phyloP scores from a whole-genome alignment of 1,140 invertebrate genomes.

The Asbolus verrucosus region DNA sequence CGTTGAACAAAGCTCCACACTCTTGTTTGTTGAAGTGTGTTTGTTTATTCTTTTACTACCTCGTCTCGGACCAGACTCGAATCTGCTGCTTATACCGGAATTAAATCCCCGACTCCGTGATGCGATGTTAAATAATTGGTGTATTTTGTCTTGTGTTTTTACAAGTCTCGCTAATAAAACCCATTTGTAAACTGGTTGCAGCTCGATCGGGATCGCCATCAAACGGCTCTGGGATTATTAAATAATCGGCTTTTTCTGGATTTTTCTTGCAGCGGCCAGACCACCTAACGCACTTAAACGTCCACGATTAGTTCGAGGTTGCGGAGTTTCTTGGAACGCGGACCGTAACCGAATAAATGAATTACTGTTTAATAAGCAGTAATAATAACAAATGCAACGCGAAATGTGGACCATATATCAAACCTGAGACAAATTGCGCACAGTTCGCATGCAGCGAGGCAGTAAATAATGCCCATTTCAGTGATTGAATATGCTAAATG shows the following conservation, averaged over 20 bases:
- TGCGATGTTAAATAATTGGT: constrained; percentile 15
- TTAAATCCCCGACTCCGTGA: background rate
- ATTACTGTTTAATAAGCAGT: constrained; percentile 25
- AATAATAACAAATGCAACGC: constrained; percentile 14
- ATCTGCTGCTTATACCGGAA: constrained; percentile 1
- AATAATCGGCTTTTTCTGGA: constrained; percentile 23
- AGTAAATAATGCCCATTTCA: constrained; percentile 3
- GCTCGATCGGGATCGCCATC: background rate
- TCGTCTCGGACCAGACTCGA: background rate
- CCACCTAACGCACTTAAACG: constrained; percentile 16
- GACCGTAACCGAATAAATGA: constrained; percentile 17
- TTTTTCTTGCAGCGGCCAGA: background rate
- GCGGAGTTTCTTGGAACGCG: background rate
- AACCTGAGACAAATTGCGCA: constrained; percentile 30
- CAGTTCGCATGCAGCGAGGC: constrained; percentile 10
- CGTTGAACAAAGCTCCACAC: background rate
- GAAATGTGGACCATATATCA: constrained; percentile 22
- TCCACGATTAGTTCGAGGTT: background rate
- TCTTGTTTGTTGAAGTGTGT: background rate
- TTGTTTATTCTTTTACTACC: constrained; percentile 3
- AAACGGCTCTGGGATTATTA: constrained; percentile 19
- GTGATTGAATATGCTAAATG: constrained; percentile 25
- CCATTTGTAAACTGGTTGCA: constrained; percentile 21
- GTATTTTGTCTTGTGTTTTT: constrained; percentile 33
- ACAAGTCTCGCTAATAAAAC: constrained; percentile 7